A percentile compares a stretch with the other conserved stretches of the same genome.
phyloP scores from a whole-genome alignment of 2,797 vertebrate species.

The Leuciscus waleckii region DNA sequence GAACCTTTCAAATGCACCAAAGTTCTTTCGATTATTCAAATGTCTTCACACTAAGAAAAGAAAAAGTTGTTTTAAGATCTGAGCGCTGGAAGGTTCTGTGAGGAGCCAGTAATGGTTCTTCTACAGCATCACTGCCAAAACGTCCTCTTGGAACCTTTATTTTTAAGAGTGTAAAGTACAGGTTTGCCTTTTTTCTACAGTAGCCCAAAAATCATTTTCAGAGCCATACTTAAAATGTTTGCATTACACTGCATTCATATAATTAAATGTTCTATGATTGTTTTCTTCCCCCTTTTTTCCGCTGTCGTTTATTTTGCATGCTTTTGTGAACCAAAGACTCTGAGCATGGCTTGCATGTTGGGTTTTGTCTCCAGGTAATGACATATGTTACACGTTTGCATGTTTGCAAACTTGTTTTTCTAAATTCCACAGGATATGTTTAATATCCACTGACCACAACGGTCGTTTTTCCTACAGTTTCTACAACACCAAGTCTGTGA shows the following conservation, averaged over 20 bases:
- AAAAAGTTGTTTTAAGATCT: not conserved
- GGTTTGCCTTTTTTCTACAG: not conserved
- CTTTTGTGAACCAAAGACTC: slow-evolving; percentile 66
- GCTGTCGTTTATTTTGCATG: slow-evolving; percentile 11
- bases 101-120: not conserved
- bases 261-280: not conserved
- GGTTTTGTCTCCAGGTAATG: slow-evolving; percentile 81
- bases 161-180: not conserved
- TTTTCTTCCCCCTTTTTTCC: not conserved
- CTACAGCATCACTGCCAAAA: not conserved
- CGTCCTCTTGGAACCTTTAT: not conserved
- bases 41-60: not conserved
- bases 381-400: not conserved
- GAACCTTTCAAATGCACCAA: not conserved
- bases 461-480: slow-evolving; percentile 76
- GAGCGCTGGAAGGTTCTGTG: not conserved
- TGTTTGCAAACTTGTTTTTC: not conserved
- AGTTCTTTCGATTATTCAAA: not conserved
- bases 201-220: not conserved
- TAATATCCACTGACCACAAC: not conserved
- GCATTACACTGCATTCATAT: not conserved
- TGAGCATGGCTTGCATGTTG: slow-evolving; percentile 83
- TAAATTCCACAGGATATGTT: not conserved
- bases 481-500: slow-evolving; percentile 91
- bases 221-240: not conserved